Percentiles rank a stretch among this genome's conserved stretches.
These are phyloP conservation scores for Trachymyrmex septentrionalis DNA, from an alignment of 1,140 invertebrate species.

Conservation along the genomic window DNA sequence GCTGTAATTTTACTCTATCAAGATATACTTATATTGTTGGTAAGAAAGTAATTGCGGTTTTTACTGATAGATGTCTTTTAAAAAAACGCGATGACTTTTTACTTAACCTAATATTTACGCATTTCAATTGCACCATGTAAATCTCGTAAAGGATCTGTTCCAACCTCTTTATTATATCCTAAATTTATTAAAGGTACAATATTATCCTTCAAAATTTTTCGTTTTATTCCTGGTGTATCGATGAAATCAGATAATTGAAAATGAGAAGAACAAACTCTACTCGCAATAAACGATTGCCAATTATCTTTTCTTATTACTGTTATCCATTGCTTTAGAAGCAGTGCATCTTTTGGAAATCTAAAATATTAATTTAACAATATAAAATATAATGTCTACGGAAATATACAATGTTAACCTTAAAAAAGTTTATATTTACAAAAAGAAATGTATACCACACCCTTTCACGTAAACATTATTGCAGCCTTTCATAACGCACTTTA, in stretches of 20 bases:
- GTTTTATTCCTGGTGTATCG: background rate
- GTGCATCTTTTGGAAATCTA: background rate
- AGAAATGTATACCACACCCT: no score
- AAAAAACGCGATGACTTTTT: no score
- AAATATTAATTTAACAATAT: no score
- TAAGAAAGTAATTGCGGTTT: no score
- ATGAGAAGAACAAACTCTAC: background rate
- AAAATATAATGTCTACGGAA: no score
- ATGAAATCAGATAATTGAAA: background rate
- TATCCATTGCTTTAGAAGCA: background rate
- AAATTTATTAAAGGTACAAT: background rate
- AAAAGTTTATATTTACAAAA: no score
- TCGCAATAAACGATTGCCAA: background rate
- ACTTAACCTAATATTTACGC: background rate
- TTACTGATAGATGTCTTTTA: no score
- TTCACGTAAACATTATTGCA: no score
- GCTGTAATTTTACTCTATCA: no score
- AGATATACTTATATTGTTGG: no score
- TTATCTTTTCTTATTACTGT: background rate
- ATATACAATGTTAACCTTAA: no score
- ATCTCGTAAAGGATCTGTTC: background rate
- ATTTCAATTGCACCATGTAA: background rate
- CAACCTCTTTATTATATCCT: background rate
- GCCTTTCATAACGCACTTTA: no score
- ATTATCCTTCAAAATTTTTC: background rate